Conservation (phyloP, 2,797 vertebrate species). For the Peromyscus attwateri region DNA sequence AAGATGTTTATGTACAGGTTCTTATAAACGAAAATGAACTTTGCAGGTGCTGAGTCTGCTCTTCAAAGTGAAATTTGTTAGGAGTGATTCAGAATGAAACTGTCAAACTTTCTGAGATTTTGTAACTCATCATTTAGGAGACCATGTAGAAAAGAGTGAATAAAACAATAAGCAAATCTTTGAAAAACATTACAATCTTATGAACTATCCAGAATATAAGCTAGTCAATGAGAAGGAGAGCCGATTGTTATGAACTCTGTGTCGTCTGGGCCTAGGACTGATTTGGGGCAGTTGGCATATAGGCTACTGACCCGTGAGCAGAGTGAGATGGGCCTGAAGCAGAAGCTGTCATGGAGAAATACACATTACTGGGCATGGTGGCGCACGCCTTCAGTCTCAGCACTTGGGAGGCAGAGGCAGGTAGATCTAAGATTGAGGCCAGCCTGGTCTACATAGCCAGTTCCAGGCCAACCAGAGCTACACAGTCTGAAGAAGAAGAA, state of each 20-base stretch:
- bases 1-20: neutral
- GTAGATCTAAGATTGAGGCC: neutral
- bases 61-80: slow-evolving; percentile 33
- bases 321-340: rapidly evolving
- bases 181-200: neutral
- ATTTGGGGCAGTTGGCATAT: neutral
- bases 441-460: neutral
- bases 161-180: neutral
- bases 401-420: neutral
- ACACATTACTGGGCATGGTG: too few relatives aligned
- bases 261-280: neutral
- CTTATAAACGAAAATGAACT: slow-evolving; percentile 26
- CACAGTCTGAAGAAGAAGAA: neutral
- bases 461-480: neutral
- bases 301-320: neutral
- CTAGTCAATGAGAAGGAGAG: neutral
- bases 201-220: neutral
- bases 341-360: neutral
- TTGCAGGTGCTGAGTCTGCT: neutral
- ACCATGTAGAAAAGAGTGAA: neutral
- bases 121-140: neutral
- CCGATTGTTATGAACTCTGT: neutral
- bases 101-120: neutral
- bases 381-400: neutral
- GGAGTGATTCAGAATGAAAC: neutral